Evolutionary conservation across 1,140 invertebrate species (phyloP), one percentile per base, ranked within the genome.

Genomic region (Himalopsyche phryganea): DNA sequence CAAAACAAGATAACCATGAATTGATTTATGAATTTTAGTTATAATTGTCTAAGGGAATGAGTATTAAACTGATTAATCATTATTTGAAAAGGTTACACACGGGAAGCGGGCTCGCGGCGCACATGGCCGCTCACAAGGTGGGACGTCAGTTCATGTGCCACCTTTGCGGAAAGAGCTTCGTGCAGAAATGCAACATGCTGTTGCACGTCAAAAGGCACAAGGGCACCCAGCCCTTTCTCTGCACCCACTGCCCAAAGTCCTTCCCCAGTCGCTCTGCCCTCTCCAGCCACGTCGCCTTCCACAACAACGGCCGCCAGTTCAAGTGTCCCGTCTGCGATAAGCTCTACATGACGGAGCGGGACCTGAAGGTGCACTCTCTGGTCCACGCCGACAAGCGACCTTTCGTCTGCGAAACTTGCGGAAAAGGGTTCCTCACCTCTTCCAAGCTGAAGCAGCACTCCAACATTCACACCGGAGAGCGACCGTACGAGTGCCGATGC

Each of bases 401-500:
- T 14, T 80, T 72, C 60, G 69, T 74, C 53, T 80, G 78, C 52
- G 69, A 71, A 15, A 69, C 74, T 48, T 80, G 78, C 53, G 68
- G 69, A 7, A 79, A 78, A 67, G 47, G 46, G n/a, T 80, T 81
- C 58, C 69, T 80, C 2, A 78, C 71, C 59, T 75, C 72, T 32
- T 75, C 76, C 2, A 81, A 80, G 63, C 66, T 80, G 19, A 79
- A 79, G 68, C 76, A 83, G 66, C 81, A 81, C 61, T 72, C 72
- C 32, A 80, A 83, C 64, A 78, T 80, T 36, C 81, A 83, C 61
- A 80, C 77, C 0, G 72, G 78, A 1, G 76, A 77, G 66, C 67
- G 77, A 6, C 80, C 81, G 0, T 80, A 75, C 53, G 77, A 73
- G 50, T 83, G 81, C 66, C 76, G 76, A 58, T 80, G 78, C 64